Evolutionary conservation across 2,113 vertebrate species (phyloP).

Genomic region (Bungarus multicinctus): DNA sequence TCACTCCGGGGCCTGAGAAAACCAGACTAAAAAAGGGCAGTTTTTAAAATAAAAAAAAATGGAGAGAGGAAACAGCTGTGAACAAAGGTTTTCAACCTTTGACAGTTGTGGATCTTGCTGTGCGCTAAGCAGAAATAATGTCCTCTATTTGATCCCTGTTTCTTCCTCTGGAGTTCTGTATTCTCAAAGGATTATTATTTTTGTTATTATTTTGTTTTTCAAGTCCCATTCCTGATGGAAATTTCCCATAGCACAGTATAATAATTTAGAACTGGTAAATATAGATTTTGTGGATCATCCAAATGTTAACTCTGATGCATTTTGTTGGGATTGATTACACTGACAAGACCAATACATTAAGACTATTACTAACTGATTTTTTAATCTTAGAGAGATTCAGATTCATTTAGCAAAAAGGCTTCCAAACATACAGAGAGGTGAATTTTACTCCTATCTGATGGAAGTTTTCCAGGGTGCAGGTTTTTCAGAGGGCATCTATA

Average conservation of each 20-base stretch:
- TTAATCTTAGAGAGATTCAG: background rate
- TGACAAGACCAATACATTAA: background rate
- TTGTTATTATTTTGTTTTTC: constrained; percentile 5
- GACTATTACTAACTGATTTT: background rate
- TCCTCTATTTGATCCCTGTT: constrained; percentile 5
- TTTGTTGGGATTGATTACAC: background rate
- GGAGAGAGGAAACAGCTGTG: constrained; percentile 4
- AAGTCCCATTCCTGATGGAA: constrained; percentile 48
- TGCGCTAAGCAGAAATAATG: constrained; percentile 43
- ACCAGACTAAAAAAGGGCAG: background rate
- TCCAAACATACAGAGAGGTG: background rate
- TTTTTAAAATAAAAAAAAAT: constrained; percentile 25
- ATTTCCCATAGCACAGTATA: constrained; percentile 56
- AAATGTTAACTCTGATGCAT: constrained; percentile 40
- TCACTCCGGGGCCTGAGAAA: constrained; percentile 7
- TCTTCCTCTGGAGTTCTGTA: constrained; percentile 32
- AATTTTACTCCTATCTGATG: background rate
- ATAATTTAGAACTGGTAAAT: constrained; percentile 50
- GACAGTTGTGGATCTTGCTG: constrained; percentile 21
- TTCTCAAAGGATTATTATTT: constrained; percentile 26
- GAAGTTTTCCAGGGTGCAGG: background rate
- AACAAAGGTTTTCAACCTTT: constrained; percentile 20
- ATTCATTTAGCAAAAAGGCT: background rate
- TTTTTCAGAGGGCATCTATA: background rate
- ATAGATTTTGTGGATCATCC: constrained; percentile 40